phyloP scores from a whole-genome alignment of 2,888 invertebrate genomes.

The Andrena hattorfiana region DNA sequence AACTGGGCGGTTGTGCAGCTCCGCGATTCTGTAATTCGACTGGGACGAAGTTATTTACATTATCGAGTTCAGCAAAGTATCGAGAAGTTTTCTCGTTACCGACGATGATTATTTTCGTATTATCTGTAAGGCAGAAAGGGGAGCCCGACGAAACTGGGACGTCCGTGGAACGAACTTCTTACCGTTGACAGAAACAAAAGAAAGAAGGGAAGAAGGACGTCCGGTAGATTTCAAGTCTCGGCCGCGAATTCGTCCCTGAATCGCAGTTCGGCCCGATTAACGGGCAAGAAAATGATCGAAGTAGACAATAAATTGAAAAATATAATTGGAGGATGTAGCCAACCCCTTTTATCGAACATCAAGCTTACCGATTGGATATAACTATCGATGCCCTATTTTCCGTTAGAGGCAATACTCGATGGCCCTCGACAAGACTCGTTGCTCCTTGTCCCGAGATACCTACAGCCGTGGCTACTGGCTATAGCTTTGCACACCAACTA shows the following conservation, averaged over 20 bases:
- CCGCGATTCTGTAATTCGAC: conserved; percentile 22
- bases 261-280: conserved; percentile 40
- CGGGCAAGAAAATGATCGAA: conserved; percentile 34
- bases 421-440: conserved; percentile 39
- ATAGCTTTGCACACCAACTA: neutral
- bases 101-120: conserved; percentile 67
- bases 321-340: conserved; percentile 37
- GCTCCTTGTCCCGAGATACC: neutral
- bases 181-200: conserved; percentile 40
- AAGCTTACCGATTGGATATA: neutral
- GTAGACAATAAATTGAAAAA: conserved; percentile 36
- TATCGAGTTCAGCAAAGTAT: conserved; percentile 48
- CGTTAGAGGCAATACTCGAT: conserved; percentile 18
- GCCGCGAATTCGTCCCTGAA: conserved; percentile 25
- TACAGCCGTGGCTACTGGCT: neutral
- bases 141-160: conserved; percentile 37
- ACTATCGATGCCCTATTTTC: conserved; percentile 11
- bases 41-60: conserved; percentile 46
- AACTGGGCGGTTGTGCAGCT: neutral
- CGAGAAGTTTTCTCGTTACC: conserved; percentile 68
- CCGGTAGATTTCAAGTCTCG: conserved; percentile 43
- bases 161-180: conserved; percentile 39
- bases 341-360: conserved; percentile 38
- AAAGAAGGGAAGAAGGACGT: conserved; percentile 12
- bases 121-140: conserved; percentile 39